A percentile compares a stretch with the other conserved stretches of the same genome.
Evolutionary conservation across 2,888 invertebrate genomes (phyloP).

Genomic region (Altica lythri): DNA sequence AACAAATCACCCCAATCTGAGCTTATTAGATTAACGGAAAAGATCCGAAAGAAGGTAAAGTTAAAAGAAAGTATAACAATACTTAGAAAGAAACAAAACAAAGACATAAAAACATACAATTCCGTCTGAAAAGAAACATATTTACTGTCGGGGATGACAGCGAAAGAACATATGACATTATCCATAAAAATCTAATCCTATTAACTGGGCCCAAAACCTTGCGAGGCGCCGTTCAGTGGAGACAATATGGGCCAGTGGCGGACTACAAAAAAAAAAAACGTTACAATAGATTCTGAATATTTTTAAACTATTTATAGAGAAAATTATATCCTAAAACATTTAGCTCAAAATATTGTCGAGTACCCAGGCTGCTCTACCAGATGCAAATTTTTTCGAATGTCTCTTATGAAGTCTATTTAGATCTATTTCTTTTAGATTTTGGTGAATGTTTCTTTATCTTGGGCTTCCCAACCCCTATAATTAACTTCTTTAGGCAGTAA

Average conservation of each 20-base stretch:
- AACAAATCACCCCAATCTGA: no score
- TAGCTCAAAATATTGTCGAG: no score
- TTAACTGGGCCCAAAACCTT: slow-evolving; percentile 53
- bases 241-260: slow-evolving; percentile 30
- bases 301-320: no score
- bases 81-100: slow-evolving; percentile 23
- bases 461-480: no score
- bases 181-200: slow-evolving; percentile 58
- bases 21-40: slow-evolving; percentile 25
- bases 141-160: slow-evolving; percentile 49
- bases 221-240: slow-evolving; percentile 49
- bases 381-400: no score
- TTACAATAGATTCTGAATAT: no score
- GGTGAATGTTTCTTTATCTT: no score
- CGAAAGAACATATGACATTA: slow-evolving; percentile 55
- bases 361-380: no score
- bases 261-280: slow-evolving; percentile 7
- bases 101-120: slow-evolving; percentile 28
- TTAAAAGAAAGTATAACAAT: slow-evolving; percentile 24
- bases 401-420: no score
- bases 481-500: no score
- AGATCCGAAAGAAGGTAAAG: slow-evolving; percentile 18
- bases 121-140: slow-evolving; percentile 45
- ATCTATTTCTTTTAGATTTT: no score
- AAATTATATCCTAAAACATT: no score